Evolutionary conservation across 1,140 invertebrate genomes (phyloP).

Genomic region (Pteromalus puparum): DNA sequence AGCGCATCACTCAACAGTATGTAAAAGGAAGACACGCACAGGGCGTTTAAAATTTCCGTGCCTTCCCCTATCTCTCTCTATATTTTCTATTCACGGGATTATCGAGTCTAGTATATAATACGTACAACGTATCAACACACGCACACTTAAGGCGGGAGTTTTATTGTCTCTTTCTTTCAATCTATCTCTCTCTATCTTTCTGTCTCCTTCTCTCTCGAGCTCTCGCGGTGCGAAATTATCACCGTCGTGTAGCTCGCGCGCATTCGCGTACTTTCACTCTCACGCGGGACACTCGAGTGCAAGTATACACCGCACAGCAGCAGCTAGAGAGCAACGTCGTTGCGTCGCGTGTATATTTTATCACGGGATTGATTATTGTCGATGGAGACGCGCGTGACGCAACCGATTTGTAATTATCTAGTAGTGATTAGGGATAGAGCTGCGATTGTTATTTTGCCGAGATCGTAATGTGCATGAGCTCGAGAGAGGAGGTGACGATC

Average conservation of each 20-base stretch:
- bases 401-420: conserved; percentile 15
- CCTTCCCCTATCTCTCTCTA: conserved; percentile 1
- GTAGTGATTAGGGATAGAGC: conserved; percentile 16
- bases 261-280: conserved; percentile 46
- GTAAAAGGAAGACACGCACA: conserved; percentile 3
- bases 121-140: too few species aligned
- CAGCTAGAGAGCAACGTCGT: neutral
- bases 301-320: neutral
- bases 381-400: neutral
- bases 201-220: neutral
- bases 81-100: conserved; percentile 15
- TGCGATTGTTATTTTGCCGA: neutral
- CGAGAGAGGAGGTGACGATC: neutral
- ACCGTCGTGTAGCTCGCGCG: neutral
- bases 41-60: conserved; percentile 2
- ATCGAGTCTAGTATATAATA: conserved; percentile 18
- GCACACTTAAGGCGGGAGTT: neutral
- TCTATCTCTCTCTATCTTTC: neutral
- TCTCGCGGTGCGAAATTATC: conserved; percentile 34
- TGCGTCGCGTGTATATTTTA: conserved; percentile 10
- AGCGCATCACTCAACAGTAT: neutral
- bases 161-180: neutral
- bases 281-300: conserved; percentile 7
- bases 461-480: neutral
- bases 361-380: conserved; percentile 30